These are phyloP conservation scores for Sparidentex hasta DNA, from an alignment of 2,797 vertebrate species.

Conservation along the genomic window DNA sequence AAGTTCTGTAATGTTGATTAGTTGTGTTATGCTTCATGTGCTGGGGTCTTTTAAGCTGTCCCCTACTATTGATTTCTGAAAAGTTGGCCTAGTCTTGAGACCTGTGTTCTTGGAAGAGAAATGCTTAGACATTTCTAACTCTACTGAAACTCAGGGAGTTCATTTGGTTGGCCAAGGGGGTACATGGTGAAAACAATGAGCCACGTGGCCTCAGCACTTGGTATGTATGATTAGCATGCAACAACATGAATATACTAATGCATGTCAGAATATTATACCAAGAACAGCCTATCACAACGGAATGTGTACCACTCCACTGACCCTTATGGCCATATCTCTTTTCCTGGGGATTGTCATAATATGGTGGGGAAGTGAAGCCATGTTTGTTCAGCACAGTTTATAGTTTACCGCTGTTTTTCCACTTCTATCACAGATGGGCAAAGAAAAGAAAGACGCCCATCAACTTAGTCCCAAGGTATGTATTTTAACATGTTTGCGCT, in stretches of 20 bases:
- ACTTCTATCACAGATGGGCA: constrained; percentile 93
- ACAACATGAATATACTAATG: constrained; percentile 59
- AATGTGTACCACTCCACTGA: constrained; percentile 51
- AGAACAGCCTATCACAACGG: constrained; percentile 31
- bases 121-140: constrained; percentile 77
- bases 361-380: constrained; percentile 71
- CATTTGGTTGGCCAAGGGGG: constrained; percentile 76
- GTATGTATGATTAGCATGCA: constrained; percentile 82
- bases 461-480: constrained; percentile 91
- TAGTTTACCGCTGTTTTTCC: constrained; percentile 91
- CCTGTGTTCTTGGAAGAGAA: constrained; percentile 63
- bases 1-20: constrained; percentile 26
- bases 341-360: constrained; percentile 61
- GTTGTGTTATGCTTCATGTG: constrained; percentile 39
- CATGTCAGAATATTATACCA: constrained; percentile 53
- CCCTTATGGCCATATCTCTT: constrained; percentile 53
- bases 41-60: constrained; percentile 49
- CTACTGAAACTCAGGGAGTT: constrained; percentile 77
- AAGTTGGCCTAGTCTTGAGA: constrained; percentile 66
- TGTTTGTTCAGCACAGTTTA: constrained; percentile 83
- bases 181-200: constrained; percentile 77
- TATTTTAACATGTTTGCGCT: constrained; percentile 85
- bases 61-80: constrained; percentile 49
- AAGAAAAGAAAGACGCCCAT: constrained; percentile 92
- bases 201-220: constrained; percentile 72